These are phyloP conservation scores for Pogonomyrmex californicus DNA, from an alignment of 1,140 invertebrate species.

Conservation along the genomic window DNA sequence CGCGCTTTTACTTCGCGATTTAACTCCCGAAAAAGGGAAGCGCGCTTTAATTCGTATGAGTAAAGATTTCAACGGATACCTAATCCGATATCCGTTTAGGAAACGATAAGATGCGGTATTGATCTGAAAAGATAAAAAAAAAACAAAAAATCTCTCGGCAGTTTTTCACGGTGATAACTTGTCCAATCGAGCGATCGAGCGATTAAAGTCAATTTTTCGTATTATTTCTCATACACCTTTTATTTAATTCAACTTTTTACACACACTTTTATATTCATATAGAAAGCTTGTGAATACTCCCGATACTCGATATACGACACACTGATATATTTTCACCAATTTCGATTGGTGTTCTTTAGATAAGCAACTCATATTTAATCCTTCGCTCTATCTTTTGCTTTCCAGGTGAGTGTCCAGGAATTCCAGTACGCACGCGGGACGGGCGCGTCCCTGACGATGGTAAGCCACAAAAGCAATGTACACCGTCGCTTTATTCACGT, in stretches of 20 bases:
- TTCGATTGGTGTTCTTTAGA: not conserved
- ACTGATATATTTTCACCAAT: not conserved
- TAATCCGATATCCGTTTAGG: no score
- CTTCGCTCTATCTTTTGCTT: constrained; percentile 44
- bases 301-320: no score
- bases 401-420: constrained; percentile 78
- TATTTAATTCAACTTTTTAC: no score
- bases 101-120: not conserved
- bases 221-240: no score
- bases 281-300: no score
- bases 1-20: constrained; percentile 11
- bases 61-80: not conserved
- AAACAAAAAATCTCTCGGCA: not conserved
- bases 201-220: no score
- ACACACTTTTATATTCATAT: no score
- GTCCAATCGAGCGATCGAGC: no score
- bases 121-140: no score
- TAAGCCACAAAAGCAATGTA: constrained; percentile 75
- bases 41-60: not conserved
- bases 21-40: not conserved
- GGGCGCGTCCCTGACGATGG: constrained; percentile 74
- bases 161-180: no score
- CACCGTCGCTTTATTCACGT: constrained; percentile 51
- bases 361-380: not conserved
- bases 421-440: constrained; percentile 75